Evolutionary conservation across 2,888 invertebrate species (phyloP).

Genomic region (Acleris cristana): DNA sequence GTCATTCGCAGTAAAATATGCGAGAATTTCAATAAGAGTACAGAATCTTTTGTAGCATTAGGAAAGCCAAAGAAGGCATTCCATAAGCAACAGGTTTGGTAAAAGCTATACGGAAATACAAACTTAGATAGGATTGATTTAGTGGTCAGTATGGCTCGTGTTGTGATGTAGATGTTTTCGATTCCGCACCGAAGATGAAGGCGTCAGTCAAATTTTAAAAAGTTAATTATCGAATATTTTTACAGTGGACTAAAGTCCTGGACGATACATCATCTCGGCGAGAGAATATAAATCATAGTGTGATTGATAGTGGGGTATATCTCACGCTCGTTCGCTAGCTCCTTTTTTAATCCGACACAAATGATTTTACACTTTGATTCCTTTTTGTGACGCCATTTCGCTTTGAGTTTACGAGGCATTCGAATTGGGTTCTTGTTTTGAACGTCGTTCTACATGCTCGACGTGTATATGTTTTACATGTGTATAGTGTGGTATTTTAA

Average conservation of each 20-base stretch:
- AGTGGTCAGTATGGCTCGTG: slow-evolving; percentile 40
- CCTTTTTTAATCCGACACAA: slow-evolving; percentile 81
- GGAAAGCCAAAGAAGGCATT: slow-evolving; percentile 51
- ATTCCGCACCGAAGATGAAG: slow-evolving; percentile 61
- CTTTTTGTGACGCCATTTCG: slow-evolving; percentile 74
- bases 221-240: slow-evolving; percentile 82
- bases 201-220: slow-evolving; percentile 80
- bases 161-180: slow-evolving; percentile 41
- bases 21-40: slow-evolving; percentile 56
- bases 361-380: slow-evolving; percentile 80
- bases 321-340: slow-evolving; percentile 78
- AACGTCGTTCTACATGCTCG: slow-evolving; percentile 5
- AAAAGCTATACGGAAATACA: slow-evolving; percentile 1
- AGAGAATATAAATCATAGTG: slow-evolving; percentile 78
- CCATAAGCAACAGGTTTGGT: slow-evolving; percentile 54
- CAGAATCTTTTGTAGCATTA: slow-evolving; percentile 57
- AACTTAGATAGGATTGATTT: slow-evolving; percentile 19
- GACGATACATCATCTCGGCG: slow-evolving; percentile 76
- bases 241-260: slow-evolving; percentile 61
- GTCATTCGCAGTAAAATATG: slow-evolving; percentile 47
- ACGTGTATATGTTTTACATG: not conserved
- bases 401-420: slow-evolving; percentile 63
- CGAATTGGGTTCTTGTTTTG: slow-evolving; percentile 49
- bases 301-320: slow-evolving; percentile 81
- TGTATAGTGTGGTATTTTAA: no score